These are phyloP conservation scores for Patella pellucida DNA, from an alignment of 2,888 invertebrate genomes.

Conservation along the genomic window DNA sequence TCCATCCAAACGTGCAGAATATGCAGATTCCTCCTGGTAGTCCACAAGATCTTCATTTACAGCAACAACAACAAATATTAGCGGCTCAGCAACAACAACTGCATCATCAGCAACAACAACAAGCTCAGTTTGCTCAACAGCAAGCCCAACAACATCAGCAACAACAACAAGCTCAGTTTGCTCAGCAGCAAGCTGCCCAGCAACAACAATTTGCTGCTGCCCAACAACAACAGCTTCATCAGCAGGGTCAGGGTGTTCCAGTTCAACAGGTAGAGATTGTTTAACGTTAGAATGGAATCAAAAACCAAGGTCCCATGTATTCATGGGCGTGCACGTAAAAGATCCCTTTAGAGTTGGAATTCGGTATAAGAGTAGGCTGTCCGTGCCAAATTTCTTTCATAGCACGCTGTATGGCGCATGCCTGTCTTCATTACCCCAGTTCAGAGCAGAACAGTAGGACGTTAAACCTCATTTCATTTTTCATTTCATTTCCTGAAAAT, in stretches of 20 bases:
- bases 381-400: too few species aligned
- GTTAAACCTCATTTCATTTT: too few species aligned
- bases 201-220: background rate
- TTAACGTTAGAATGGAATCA: too few species aligned
- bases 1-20: conserved; percentile 18
- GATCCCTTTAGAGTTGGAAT: too few species aligned
- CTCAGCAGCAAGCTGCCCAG: background rate
- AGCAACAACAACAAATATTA: background rate
- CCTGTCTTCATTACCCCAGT: too few species aligned
- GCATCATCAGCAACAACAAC: background rate
- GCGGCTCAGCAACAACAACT: conserved; percentile 1
- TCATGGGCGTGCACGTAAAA: too few species aligned
- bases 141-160: background rate
- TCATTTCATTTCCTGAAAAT: too few species aligned
- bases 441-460: too few species aligned
- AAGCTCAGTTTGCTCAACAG: background rate
- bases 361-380: too few species aligned
- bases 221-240: background rate
- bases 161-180: background rate
- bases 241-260: background rate
- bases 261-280: background rate
- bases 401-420: too few species aligned
- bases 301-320: too few species aligned
- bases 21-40: conserved; percentile 11
- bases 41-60: background rate